Base-by-base conservation (phyloP, 92 coral and sea anemone species). In the Phymanthus crucifer region DNA sequence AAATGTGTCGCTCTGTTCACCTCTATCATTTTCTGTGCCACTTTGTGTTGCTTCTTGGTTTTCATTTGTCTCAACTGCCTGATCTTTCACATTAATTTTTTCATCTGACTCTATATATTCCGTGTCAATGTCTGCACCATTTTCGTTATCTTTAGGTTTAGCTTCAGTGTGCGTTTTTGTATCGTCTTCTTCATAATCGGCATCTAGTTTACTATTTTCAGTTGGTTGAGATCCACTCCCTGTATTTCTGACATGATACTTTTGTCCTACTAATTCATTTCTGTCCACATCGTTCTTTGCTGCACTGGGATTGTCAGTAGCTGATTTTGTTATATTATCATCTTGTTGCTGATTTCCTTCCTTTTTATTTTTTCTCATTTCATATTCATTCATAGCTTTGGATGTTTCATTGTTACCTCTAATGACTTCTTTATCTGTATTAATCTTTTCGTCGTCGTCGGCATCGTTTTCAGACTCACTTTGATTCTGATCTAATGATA, bases 1-100 rank as follows among this genome's bases (percentile, higher is more conserved):
- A 65, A 74, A 78, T 32, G 32, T 77, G 36, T 79, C 40, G 50
- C 33, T 78, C 19, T 79, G 74, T 5, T 61, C 34, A 9, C 2
- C 35, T 61, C 13, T 18, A 26, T 61, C 32, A 4, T 4, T 57
- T 57, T 57, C 66, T 21, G 19, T n/a, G 23, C 23, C 66, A 8
- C 66, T 23, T 57, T 54, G 16, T 14, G 64, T 19, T 19, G 10
- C 50, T 9, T 24, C 21, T 54, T 57, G 66, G 66, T 3, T 57
- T 0, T 57, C 66, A 24, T n/a, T 57, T 57, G 29, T 7, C 1
- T 11, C 21, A 24, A 17, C 45, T 70, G 74, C 31, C 24, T 33
- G 8, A 45, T 45, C 13, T 45, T 50, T 18, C 26, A 50, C 57
- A 21, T 50, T 13, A 14, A 14, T 4, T 50, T 50, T 19, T 5